Evolutionary conservation across 2,113 vertebrate genomes (phyloP).

Genomic region (Rallus limicola): DNA sequence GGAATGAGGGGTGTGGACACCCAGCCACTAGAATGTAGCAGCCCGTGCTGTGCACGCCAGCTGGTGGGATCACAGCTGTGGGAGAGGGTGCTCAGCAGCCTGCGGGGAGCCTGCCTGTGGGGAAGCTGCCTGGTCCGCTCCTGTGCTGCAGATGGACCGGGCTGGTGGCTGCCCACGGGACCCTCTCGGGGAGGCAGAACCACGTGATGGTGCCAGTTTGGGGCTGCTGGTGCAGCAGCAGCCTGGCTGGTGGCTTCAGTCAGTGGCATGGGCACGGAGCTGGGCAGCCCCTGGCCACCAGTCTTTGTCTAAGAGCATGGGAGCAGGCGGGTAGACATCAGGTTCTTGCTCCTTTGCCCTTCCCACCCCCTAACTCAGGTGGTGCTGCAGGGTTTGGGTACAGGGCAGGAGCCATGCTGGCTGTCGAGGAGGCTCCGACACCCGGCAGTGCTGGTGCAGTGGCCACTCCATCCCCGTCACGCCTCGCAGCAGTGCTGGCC

Average conservation of each 20-base stretch:
- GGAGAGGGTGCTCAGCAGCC: not conserved
- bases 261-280: rapidly evolving
- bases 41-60: rapidly evolving
- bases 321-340: not conserved
- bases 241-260: not conserved
- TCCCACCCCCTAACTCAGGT: not conserved
- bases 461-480: not conserved
- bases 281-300: not conserved
- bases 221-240: rapidly evolving
- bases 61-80: not conserved
- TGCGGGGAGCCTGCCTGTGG: not conserved
- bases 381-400: not conserved
- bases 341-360: not conserved
- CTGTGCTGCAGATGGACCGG: rapidly evolving
- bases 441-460: rapidly evolving
- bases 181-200: not conserved
- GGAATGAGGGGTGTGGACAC: not conserved
- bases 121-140: not conserved
- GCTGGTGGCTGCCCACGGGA: rapidly evolving
- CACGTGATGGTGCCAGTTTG: not conserved
- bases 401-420: not conserved
- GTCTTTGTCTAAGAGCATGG: not conserved
- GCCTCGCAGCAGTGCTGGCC: not conserved
- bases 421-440: not conserved
- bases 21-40: not conserved